Conservation (phyloP, 2,113 vertebrate species). For the Chloroceryle aenea region DNA sequence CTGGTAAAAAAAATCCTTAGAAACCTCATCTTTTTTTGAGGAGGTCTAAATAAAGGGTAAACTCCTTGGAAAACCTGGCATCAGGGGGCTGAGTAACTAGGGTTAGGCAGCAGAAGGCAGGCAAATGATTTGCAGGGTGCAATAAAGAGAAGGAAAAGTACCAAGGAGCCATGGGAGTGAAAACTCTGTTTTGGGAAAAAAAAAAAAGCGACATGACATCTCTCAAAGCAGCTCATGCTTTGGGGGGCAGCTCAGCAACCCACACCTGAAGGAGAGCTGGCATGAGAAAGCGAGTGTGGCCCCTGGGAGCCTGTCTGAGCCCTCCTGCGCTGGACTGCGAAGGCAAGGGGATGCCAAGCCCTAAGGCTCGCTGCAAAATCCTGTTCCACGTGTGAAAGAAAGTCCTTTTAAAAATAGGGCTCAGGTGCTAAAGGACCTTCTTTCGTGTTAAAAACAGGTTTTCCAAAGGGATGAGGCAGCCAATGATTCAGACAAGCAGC, state of each 20-base stretch:
- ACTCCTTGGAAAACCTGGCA: neutral
- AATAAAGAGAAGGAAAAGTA: neutral
- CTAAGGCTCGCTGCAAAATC: neutral
- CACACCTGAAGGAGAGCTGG: neutral
- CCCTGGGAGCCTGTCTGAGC: neutral
- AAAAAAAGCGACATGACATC: neutral
- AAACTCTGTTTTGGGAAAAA: fast-evolving
- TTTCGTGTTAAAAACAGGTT: neutral
- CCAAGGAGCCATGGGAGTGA: neutral
- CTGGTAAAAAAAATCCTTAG: neutral
- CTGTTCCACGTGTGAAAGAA: neutral
- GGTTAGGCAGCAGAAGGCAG: neutral
- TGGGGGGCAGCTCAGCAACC: neutral
- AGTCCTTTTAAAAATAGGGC: neutral
- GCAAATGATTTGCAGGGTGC: fast-evolving
- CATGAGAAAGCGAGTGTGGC: neutral
- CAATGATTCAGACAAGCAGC: neutral
- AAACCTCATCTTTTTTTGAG: fast-evolving
- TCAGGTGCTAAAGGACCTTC: neutral
- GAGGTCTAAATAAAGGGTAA: neutral
- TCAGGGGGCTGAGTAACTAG: neutral
- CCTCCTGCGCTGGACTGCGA: neutral
- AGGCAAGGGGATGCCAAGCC: neutral
- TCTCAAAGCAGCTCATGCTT: neutral
- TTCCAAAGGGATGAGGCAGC: neutral